Conservation (phyloP, 2,888 invertebrate genomes). For the Sphaeridia pumilis region DNA sequence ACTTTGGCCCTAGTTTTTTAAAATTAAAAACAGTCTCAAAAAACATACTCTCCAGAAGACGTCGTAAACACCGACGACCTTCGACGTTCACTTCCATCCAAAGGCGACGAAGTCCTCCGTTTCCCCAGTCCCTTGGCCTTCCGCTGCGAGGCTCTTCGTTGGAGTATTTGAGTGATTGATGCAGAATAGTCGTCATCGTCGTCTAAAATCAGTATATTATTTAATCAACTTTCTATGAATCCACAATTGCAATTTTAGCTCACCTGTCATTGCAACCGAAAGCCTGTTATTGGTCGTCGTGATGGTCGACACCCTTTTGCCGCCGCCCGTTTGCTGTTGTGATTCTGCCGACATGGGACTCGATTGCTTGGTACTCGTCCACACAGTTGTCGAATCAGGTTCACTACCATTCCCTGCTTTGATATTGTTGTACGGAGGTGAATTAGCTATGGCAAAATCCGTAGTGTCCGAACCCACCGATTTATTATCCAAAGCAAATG, state of each 20-base stretch:
- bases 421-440: slow-evolving; percentile 8
- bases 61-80: slow-evolving; percentile 68
- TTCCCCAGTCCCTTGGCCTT: slow-evolving; percentile 55
- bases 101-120: slow-evolving; percentile 50
- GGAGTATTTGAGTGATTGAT: slow-evolving; percentile 72
- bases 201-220: slow-evolving; percentile 25
- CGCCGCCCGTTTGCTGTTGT: no score
- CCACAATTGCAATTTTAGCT: neutral
- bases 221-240: neutral
- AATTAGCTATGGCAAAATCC: slow-evolving; percentile 7
- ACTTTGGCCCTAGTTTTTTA: no score
- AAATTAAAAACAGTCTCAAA: neutral
- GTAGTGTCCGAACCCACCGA: slow-evolving; percentile 11
- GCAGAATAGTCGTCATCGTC: slow-evolving; percentile 71
- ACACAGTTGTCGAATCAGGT: slow-evolving; percentile 6
- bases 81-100: slow-evolving; percentile 41
- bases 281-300: slow-evolving; percentile 8
- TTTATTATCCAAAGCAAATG: slow-evolving; percentile 49
- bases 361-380: slow-evolving; percentile 5
- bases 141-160: slow-evolving; percentile 57
- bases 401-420: slow-evolving; percentile 2
- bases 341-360: slow-evolving; percentile 2
- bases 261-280: slow-evolving; percentile 14
- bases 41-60: slow-evolving; percentile 70
- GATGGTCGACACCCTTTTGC: neutral